Conservation (phyloP, 2,113 vertebrate species). For the Myiozetetes cayanensis region DNA sequence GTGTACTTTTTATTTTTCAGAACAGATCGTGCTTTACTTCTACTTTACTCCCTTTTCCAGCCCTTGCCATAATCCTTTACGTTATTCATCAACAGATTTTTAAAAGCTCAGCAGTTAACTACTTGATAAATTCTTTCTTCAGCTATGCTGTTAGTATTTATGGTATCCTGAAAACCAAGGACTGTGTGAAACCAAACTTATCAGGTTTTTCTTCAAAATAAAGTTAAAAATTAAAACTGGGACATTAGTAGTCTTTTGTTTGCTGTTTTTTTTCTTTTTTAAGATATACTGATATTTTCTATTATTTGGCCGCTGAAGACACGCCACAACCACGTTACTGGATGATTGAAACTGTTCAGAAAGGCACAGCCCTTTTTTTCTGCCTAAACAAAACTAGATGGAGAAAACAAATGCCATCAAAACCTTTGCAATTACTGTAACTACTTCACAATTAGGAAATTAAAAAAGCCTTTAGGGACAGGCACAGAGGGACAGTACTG, state of each 20-base stretch:
- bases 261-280: neutral
- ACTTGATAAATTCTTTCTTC: neutral
- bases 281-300: neutral
- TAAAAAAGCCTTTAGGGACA: neutral
- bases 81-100: neutral
- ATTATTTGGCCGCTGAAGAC: neutral
- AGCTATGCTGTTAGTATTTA: neutral
- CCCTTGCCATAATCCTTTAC: neutral
- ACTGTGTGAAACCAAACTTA: neutral
- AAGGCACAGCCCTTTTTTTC: neutral
- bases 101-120: neutral
- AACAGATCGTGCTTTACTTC: neutral
- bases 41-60: neutral
- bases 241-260: neutral
- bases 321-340: neutral
- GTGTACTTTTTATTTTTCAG: neutral
- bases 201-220: neutral
- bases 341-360: neutral
- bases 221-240: neutral
- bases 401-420: neutral
- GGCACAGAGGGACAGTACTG: neutral
- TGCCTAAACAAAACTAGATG: neutral
- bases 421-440: neutral
- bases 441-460: neutral
- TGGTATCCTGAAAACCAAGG: neutral